Conservation (phyloP, 1,140 invertebrate species). For the Musca domestica region DNA sequence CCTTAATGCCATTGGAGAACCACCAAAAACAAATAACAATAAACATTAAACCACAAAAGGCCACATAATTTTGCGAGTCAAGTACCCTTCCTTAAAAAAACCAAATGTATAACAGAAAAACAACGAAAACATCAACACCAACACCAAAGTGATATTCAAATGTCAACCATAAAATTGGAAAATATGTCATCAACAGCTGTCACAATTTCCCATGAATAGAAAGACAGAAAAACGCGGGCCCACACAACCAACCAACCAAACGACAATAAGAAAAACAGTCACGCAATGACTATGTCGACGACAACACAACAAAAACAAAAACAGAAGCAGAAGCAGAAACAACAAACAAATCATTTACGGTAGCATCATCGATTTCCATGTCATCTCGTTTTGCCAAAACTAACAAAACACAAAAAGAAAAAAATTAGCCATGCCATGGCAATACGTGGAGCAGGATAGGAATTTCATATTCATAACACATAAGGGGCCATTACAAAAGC, state of each 20-base stretch:
- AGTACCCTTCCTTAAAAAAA: not conserved
- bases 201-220: constrained; percentile 14
- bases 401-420: not conserved
- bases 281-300: too few species aligned
- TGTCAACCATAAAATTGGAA: constrained; percentile 12
- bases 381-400: constrained; percentile 10
- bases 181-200: constrained; percentile 22
- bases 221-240: not conserved
- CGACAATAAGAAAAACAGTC: too few species aligned
- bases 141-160: too few species aligned
- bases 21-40: not conserved
- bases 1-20: not conserved
- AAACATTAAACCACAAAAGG: constrained; percentile 1
- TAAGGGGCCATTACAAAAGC: not conserved
- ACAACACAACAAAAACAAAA: not conserved
- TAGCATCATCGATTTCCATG: constrained; percentile 3
- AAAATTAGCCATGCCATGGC: not conserved
- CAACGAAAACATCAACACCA: too few species aligned
- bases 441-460: not conserved
- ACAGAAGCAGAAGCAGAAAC: not conserved
- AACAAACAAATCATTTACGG: constrained; percentile 20
- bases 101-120: too few species aligned
- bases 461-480: constrained; percentile 15
- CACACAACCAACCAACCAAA: too few species aligned
- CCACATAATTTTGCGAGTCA: not conserved